Evolutionary conservation across 2,797 vertebrate genomes (phyloP).

Genomic region (Sebastes diploproa): DNA sequence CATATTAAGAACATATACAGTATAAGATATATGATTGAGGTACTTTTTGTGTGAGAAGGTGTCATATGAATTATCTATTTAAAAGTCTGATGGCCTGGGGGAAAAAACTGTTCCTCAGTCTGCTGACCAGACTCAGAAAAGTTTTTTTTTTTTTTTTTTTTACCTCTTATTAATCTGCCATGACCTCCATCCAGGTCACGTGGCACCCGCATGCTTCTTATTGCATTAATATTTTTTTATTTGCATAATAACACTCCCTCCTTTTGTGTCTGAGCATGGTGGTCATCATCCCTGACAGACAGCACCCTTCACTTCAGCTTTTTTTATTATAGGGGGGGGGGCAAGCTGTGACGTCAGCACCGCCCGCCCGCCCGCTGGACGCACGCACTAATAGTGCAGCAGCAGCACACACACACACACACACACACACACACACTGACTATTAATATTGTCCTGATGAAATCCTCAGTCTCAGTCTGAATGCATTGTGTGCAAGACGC

Average conservation of each 20-base stretch:
- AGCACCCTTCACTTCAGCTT: slow-evolving; percentile 43
- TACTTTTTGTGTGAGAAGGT: no score
- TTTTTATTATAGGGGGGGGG: slow-evolving; percentile 12
- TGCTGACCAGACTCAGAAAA: background rate
- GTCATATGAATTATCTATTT: no score
- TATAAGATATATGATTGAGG: no score
- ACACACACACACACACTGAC: slow-evolving; percentile 29
- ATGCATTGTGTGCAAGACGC: slow-evolving; percentile 16
- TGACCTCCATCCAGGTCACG: slow-evolving; percentile 1
- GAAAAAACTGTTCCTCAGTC: no score
- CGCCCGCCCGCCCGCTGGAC: slow-evolving; percentile 39
- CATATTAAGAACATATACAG: no score
- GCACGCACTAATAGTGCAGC: slow-evolving; percentile 34
- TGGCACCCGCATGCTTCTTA: background rate
- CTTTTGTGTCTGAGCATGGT: slow-evolving; percentile 8
- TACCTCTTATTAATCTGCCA: background rate
- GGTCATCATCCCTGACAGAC: slow-evolving; percentile 7
- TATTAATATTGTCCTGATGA: slow-evolving; percentile 57
- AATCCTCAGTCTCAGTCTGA: slow-evolving; percentile 6
- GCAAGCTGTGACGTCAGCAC: slow-evolving; percentile 66
- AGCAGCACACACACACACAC: background rate
- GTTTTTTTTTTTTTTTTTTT: background rate
- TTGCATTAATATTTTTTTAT: background rate
- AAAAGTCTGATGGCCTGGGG: no score
- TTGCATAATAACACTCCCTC: background rate